Base-by-base conservation (phyloP, 2,888 invertebrate genomes). In the Acrobasis repandana region DNA sequence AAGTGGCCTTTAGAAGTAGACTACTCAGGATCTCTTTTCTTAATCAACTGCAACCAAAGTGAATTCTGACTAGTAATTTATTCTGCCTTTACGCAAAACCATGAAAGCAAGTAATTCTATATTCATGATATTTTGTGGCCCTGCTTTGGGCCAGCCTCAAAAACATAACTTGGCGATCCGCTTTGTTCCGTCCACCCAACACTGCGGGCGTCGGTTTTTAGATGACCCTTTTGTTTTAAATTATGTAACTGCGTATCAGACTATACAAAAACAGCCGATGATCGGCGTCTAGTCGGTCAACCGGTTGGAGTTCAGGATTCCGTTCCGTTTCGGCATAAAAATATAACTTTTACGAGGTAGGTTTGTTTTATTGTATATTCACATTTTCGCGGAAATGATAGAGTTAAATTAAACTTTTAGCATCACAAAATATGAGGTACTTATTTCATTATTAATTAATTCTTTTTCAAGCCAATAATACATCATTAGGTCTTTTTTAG, bases 201-300 rank as follows among this genome's bases (percentile, higher is more conserved):
- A 79, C 85, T 74, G 78, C 85, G 76, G 85, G 85, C 79, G 79
- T 77, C 71, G 66, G 70, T 80, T 85, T 86, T 88, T 88, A 75
- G 69, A 70, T 72, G 79, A 77, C 76, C 85, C 85, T 86, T 88
- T 90, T 88, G 87, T 89, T 90, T 85, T 85, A 83, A 88, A 87
- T 90, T 86, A 88, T 84, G 80, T 87, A 88, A 86, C 83, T 75
- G 75, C 73, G 75, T 79, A 82, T 80, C 75, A 77, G 79, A 73
- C 73, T 68, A 61, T 67, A 77, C 75, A 83, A 85, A 85, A 86
- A 85, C 68, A 67, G 67, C 58, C 68, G 77, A 85, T 86, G 87
- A 88, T 84, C 67, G 81, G 69, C 66, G 71, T 67, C 75, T 72
- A 73, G 70, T 71, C 68, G 67, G 67, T 10, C 77, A 80, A 80